phyloP scores from a whole-genome alignment of 2,113 vertebrate species.

The Brienomyrus brachyistius region DNA sequence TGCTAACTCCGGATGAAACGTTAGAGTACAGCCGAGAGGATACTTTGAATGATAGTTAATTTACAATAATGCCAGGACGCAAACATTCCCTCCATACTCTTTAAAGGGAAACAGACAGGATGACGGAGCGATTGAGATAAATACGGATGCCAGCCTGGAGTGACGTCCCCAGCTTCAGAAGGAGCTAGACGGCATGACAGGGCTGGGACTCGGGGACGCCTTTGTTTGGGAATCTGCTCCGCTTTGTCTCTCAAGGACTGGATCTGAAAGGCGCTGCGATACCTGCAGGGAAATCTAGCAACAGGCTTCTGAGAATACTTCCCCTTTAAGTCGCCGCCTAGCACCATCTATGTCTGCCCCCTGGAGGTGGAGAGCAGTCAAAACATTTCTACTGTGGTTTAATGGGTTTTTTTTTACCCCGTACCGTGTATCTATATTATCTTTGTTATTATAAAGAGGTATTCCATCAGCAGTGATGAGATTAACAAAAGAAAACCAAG shows the following conservation, averaged over 20 bases:
- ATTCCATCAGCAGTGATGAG: background rate
- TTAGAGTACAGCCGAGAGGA: background rate
- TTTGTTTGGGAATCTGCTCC: constrained; percentile 41
- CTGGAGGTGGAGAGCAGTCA: background rate
- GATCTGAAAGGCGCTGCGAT: constrained; percentile 59
- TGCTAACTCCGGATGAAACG: background rate
- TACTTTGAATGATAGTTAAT: constrained; percentile 48
- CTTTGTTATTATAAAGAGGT: background rate
- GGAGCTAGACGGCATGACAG: constrained; percentile 58
- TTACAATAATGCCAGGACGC: constrained; percentile 48
- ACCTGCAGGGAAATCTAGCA: constrained; percentile 67
- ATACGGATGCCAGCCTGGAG: constrained; percentile 43
- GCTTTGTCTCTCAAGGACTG: constrained; percentile 26
- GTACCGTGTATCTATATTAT: background rate
- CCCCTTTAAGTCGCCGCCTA: background rate
- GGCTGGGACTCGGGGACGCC: constrained; percentile 56
- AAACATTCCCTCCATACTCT: constrained; percentile 36
- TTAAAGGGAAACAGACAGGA: constrained; percentile 48
- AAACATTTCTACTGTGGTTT: background rate
- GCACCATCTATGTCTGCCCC: background rate
- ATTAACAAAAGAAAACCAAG: background rate
- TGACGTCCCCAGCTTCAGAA: constrained; percentile 54
- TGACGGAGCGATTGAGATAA: constrained; percentile 37
- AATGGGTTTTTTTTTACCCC: background rate
- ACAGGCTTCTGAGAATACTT: constrained; percentile 62